These are phyloP conservation scores for Dioctria linearis DNA, from an alignment of 2,888 invertebrate genomes.

Conservation along the genomic window DNA sequence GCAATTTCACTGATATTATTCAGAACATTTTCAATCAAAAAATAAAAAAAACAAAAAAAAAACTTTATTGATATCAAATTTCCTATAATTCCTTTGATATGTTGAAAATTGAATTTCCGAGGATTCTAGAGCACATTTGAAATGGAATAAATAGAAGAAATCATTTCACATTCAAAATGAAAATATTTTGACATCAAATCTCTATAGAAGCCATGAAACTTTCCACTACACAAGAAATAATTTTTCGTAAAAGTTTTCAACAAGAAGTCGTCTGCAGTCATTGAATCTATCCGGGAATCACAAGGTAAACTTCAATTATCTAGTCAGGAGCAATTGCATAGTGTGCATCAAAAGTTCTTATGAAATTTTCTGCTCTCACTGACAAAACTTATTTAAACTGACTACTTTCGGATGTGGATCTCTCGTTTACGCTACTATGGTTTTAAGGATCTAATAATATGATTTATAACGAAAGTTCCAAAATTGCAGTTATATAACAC, in stretches of 20 bases:
- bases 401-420: not conserved
- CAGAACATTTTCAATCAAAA: not conserved
- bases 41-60: not conserved
- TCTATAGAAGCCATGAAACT: conserved; percentile 3
- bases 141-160: not conserved
- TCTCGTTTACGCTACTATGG: not conserved
- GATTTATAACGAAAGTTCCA: conserved; percentile 41
- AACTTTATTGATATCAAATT: not conserved
- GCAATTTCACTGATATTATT: conserved; percentile 10
- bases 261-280: not conserved
- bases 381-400: conserved; percentile 25
- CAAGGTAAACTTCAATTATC: conserved; percentile 43
- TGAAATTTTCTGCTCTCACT: not conserved
- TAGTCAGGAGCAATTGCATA: conserved; percentile 29
- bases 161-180: not conserved
- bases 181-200: not conserved
- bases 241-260: conserved; percentile 3
- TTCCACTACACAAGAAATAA: not conserved
- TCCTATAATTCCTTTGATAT: not conserved
- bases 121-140: too few relatives aligned
- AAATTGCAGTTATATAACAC: conserved; percentile 17
- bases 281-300: conserved; percentile 12
- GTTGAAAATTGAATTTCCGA: not conserved
- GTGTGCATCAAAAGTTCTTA: not conserved
- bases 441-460: not conserved